Evolutionary conservation across 2,113 vertebrate genomes (phyloP), one percentile per base, ranked within the genome.

Genomic region (Nibea albiflora): DNA sequence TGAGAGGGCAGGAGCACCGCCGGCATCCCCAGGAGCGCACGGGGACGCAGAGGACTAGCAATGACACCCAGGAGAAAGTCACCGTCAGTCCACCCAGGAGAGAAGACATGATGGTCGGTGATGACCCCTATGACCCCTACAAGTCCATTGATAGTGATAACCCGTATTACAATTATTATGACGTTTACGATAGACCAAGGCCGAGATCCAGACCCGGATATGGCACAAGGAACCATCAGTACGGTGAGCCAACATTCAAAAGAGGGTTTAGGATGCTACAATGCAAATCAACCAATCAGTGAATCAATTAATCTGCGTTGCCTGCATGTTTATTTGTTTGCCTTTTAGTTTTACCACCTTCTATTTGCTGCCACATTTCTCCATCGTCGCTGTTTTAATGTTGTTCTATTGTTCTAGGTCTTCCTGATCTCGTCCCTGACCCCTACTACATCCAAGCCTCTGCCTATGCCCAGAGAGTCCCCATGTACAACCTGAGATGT

Each of bases 401-500:
- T 42, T 24, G 19, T 81, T 31, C 24, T 67, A 44, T 49, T 69
- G 19, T 57, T 78, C 60, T 56, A 99, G 98, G 98, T 94, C 96
- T 99, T 22, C 98, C 98, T 78, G 98, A 99, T 93, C 96, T 99
- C 74, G 97, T 99, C 52, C 96, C 97, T 50, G 98, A 99, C 88
- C 96, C 98, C 0, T 98, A 99, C 93, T 99, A 97, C 92, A 98
- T 99, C 78, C 98, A 99, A 90, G 95, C 97, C 35, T 97, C 97
- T 49, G 96, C 96, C 0, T 99, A 99, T 2, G 97, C 96, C 75
- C 98, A 99, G 90, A 97, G 96, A 89, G 95, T 95, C 89, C 94
- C 98, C 2, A 99, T 99, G 98, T 99, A 99, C 92, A 99, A 97
- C 92, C 92, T 99, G 91, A 95, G 98, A 84, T 99, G 98, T 83